Evolutionary conservation across 2,888 invertebrate species (phyloP).

Genomic region (Hemicrepidius hirtus): DNA sequence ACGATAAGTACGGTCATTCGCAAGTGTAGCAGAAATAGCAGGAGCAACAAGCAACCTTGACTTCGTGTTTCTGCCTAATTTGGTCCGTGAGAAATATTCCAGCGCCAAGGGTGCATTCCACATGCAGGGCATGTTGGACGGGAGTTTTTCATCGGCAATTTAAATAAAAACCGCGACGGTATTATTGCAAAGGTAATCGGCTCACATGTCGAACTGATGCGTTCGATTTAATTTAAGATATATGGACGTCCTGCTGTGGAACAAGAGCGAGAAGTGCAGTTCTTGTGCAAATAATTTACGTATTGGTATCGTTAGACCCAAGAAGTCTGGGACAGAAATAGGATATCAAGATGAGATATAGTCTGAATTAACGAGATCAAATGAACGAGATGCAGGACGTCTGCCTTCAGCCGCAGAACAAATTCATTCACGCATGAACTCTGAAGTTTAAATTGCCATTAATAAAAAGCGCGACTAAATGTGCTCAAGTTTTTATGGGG

Average conservation of each 20-base stretch:
- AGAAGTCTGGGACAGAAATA: slow-evolving; percentile 23
- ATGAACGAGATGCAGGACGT: slow-evolving; percentile 41
- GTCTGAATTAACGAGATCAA: slow-evolving; percentile 41
- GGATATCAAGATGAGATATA: slow-evolving; percentile 28
- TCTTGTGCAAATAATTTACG: slow-evolving; percentile 40
- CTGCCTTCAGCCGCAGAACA: slow-evolving; percentile 49
- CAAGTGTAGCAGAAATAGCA: slow-evolving; percentile 7
- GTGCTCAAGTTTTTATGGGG: slow-evolving; percentile 57
- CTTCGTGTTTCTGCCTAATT: slow-evolving; percentile 55
- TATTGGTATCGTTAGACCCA: slow-evolving; percentile 43
- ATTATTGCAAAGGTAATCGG: slow-evolving; percentile 32
- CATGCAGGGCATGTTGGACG: slow-evolving; percentile 48
- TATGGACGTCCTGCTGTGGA: slow-evolving; percentile 44
- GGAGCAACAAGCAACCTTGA: slow-evolving; percentile 38
- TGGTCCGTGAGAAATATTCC: slow-evolving; percentile 68
- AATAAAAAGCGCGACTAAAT: slow-evolving; percentile 60
- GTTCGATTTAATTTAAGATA: slow-evolving; percentile 42
- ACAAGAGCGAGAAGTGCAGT: slow-evolving; percentile 37
- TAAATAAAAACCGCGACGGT: slow-evolving; percentile 59
- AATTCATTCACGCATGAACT: slow-evolving; percentile 61
- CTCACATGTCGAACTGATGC: slow-evolving; percentile 13
- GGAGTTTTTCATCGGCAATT: slow-evolving; percentile 61
- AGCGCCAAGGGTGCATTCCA: slow-evolving; percentile 60
- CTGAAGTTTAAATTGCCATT: slow-evolving; percentile 58
- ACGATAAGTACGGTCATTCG: background rate